Conservation (phyloP, 2,797 vertebrate genomes). For the Pseudotriccus pelzelni region DNA sequence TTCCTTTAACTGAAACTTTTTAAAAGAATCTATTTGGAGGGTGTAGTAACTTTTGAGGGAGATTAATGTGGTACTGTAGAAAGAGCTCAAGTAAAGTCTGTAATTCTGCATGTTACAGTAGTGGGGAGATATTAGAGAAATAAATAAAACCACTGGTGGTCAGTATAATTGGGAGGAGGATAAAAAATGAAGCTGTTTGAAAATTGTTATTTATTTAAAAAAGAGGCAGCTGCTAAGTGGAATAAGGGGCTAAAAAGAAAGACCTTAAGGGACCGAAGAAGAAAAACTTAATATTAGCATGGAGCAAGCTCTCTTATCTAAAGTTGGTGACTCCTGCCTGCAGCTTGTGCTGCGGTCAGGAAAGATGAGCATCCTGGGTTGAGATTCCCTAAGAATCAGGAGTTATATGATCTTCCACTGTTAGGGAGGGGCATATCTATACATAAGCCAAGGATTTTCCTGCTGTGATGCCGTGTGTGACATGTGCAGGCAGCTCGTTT, state of each 20-base stretch:
- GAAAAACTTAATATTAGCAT: not conserved
- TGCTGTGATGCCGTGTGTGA: fast-evolving
- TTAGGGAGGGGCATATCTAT: not conserved
- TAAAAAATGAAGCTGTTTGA: not conserved
- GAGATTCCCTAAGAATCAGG: not conserved
- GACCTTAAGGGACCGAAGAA: not conserved
- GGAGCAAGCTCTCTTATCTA: not conserved
- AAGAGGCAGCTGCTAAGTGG: not conserved
- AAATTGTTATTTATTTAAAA: not conserved
- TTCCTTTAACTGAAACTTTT: not conserved
- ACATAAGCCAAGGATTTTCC: not conserved
- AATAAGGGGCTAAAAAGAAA: not conserved
- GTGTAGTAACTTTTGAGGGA: not conserved
- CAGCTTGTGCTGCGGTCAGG: not conserved
- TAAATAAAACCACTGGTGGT: not conserved
- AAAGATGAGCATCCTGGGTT: not conserved
- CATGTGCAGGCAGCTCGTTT: fast-evolving
- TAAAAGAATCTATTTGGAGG: not conserved
- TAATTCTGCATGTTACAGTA: not conserved
- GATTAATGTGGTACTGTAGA: not conserved
- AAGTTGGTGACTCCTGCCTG: not conserved
- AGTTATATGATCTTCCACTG: fast-evolving
- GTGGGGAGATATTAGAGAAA: conserved; percentile 1
- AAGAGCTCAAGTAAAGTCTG: not conserved
- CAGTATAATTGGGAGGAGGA: not conserved